Evolutionary conservation across 2,113 vertebrate species (phyloP), one percentile per base, ranked within the genome.

Genomic region (Macquaria australasica): DNA sequence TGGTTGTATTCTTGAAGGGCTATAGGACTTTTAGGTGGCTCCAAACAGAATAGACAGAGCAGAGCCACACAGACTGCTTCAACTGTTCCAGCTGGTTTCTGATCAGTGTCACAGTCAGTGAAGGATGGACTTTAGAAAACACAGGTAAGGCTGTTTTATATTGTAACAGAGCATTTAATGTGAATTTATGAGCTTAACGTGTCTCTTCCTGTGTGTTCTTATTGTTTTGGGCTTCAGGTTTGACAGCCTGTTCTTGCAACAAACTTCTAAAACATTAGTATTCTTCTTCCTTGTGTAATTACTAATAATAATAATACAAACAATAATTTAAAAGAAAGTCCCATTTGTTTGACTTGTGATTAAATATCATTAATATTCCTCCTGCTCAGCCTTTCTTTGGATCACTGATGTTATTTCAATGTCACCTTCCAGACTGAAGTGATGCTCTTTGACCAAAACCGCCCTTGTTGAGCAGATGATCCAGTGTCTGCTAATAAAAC

Each of bases 401-500:
- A 37, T 59, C 41, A 25, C 5, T 14, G 9, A 23, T 28, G 37
- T 64, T 8, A 6, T 51, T 58, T 25, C 23, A 53, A 28, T 48
- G 20, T 12, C 21, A 28, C 31, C 48, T 21, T 76, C 18, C 43
- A 70, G 85, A 56, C 59, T 71, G n/a, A 60, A 15, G 28, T 63
- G 78, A 76, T 34, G n/a, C 9, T 53, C 58, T 69, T n/a, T 45
- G 10, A 50, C 14, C n/a, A 45, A 7, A 25, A 1, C 7, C 21
- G 8, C 3, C 70, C 6, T 28, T 55, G 0, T 6, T 67, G 25
- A 64, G 15, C 6, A 9, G 76, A 48, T 5, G 28, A 73, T 63
- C 86, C 37, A 23, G 34, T 14, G 56, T 0, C 0, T 1, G 0
- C 0, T 9, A 51, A 7, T 8, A 3, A 10, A 7, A 25, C 8